phyloP scores from a whole-genome alignment of 2,888 invertebrate genomes.

The Adelognathus sp. region DNA sequence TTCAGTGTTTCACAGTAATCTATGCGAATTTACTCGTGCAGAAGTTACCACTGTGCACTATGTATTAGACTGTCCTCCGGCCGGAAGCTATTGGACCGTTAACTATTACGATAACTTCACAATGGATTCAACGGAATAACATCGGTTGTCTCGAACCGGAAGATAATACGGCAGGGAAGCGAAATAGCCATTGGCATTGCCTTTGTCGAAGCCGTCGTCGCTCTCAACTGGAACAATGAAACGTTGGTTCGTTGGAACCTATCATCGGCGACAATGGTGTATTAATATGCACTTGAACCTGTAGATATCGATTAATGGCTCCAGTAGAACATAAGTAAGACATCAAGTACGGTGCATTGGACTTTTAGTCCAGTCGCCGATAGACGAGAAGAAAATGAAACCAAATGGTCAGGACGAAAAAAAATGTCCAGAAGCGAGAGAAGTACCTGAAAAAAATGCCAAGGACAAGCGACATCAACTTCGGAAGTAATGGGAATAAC shows the following conservation, averaged over 20 bases:
- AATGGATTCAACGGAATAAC: constrained; percentile 7
- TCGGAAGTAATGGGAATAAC: too few relatives aligned
- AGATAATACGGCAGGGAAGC: not conserved
- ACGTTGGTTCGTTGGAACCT: not conserved
- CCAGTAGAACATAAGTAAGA: too few relatives aligned
- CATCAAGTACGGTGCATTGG: too few relatives aligned
- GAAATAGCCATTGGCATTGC: not conserved
- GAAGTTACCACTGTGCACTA: constrained; percentile 5
- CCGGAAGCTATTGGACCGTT: constrained; percentile 29
- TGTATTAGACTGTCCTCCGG: not conserved
- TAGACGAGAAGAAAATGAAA: too few relatives aligned
- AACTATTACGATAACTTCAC: constrained; percentile 23
- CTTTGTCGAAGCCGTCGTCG: not conserved
- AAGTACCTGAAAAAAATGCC: too few relatives aligned
- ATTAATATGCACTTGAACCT: too few relatives aligned
- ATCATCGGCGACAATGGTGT: not conserved
- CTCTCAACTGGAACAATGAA: not conserved
- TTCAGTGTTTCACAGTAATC: constrained; percentile 14
- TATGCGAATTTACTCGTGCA: constrained; percentile 23
- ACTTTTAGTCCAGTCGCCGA: too few relatives aligned
- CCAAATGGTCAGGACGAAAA: too few relatives aligned
- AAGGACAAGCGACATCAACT: too few relatives aligned
- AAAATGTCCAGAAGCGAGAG: too few relatives aligned
- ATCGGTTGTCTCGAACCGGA: not conserved
- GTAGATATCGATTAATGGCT: too few relatives aligned